Conservation (phyloP, 2,888 invertebrate species). For the Stenoptilia bipunctidactyla region DNA sequence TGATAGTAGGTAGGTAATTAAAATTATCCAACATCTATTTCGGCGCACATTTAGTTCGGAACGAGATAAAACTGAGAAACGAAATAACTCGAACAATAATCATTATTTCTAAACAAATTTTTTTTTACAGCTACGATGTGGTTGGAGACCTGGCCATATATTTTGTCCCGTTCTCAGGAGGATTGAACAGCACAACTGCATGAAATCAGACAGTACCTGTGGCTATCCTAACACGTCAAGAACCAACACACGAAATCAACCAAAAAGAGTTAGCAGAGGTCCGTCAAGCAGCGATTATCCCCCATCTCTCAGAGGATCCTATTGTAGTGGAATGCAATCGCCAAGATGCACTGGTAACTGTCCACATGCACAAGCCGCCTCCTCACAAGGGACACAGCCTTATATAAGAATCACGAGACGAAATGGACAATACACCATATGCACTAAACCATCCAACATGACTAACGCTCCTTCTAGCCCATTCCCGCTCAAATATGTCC, state of each 20-base stretch:
- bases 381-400: conserved; percentile 27
- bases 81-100: too few relatives aligned
- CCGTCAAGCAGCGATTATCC: conserved; percentile 22
- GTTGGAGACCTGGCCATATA: conserved; percentile 64
- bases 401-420: conserved; percentile 48
- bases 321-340: conserved; percentile 14
- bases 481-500: conserved; percentile 53
- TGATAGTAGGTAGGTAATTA: too few relatives aligned
- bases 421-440: conserved; percentile 48
- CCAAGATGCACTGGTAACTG: conserved; percentile 30
- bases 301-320: conserved; percentile 31
- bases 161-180: conserved; percentile 47
- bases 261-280: conserved; percentile 3
- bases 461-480: conserved; percentile 51
- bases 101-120: too few relatives aligned
- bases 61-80: too few relatives aligned
- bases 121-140: conserved; percentile 44
- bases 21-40: too few relatives aligned
- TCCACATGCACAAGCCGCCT: conserved; percentile 27
- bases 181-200: conserved; percentile 49
- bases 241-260: conserved; percentile 21
- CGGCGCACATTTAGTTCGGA: too few relatives aligned
- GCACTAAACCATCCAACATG: conserved; percentile 49
- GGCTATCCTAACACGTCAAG: neutral
- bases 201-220: conserved; percentile 21